phyloP scores from a whole-genome alignment of 2,797 vertebrate genomes.

The Xenops minutus region DNA sequence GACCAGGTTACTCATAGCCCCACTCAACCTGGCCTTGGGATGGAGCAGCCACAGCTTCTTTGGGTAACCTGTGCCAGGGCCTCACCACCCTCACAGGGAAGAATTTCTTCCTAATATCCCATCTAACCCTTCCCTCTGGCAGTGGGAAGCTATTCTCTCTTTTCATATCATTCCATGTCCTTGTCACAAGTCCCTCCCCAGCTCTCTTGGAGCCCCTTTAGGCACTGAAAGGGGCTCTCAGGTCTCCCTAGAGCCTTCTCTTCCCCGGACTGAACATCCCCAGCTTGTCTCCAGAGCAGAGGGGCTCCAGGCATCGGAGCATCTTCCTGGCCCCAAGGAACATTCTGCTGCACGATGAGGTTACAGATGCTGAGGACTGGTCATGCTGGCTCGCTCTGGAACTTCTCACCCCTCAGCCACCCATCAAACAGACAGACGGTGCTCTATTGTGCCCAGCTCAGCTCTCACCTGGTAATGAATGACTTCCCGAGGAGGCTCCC shows the following conservation, averaged over 20 bases:
- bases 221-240: neutral
- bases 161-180: neutral
- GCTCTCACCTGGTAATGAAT: fast-evolving
- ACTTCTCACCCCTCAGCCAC: neutral
- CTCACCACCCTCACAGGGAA: neutral
- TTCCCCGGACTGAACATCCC: neutral
- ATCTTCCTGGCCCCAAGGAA: neutral
- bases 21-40: neutral
- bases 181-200: neutral
- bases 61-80: neutral
- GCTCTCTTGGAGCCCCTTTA: neutral
- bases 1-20: neutral
- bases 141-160: neutral
- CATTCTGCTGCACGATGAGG: neutral
- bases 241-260: neutral
- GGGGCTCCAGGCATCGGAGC: neutral
- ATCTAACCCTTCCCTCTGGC: neutral
- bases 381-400: neutral
- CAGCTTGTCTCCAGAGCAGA: neutral
- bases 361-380: neutral
- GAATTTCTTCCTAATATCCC: neutral
- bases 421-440: neutral
- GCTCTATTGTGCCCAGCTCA: fast-evolving
- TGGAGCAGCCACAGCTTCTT: neutral
- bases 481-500: neutral